Evolutionary conservation across 2,888 invertebrate species (phyloP).

Genomic region (Biston stratarius): DNA sequence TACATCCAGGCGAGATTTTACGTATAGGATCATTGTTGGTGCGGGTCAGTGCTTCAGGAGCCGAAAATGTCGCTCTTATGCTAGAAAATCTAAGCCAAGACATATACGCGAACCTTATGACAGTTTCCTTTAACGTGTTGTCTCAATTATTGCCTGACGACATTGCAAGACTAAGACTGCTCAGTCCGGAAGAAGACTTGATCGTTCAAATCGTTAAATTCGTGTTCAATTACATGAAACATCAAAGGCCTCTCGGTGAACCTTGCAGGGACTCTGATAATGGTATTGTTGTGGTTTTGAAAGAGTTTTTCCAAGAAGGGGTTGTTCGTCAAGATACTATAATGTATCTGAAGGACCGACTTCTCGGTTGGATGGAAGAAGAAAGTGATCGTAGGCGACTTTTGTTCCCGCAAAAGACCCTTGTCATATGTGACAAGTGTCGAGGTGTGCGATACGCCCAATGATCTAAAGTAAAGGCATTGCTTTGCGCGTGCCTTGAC

Average conservation of each 20-base stretch:
- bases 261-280: slow-evolving; percentile 64
- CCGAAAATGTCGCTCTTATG: slow-evolving; percentile 69
- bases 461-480: slow-evolving; percentile 29
- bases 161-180: slow-evolving; percentile 66
- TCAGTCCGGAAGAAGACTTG: slow-evolving; percentile 77
- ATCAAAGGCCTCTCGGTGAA: slow-evolving; percentile 71
- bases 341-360: slow-evolving; percentile 63
- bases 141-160: slow-evolving; percentile 70
- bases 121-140: slow-evolving; percentile 70
- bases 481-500: slow-evolving; percentile 31
- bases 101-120: slow-evolving; percentile 73
- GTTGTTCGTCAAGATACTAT: slow-evolving; percentile 70
- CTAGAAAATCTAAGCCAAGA: slow-evolving; percentile 74
- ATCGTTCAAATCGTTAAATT: slow-evolving; percentile 76
- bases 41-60: slow-evolving; percentile 70
- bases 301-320: slow-evolving; percentile 80
- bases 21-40: slow-evolving; percentile 71
- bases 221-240: slow-evolving; percentile 77
- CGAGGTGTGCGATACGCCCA: slow-evolving; percentile 68
- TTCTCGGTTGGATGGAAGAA: slow-evolving; percentile 64
- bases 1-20: slow-evolving; percentile 75
- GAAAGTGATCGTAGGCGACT: slow-evolving; percentile 61
- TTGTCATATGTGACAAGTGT: slow-evolving; percentile 67
- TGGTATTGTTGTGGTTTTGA: slow-evolving; percentile 69
- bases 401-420: slow-evolving; percentile 63